Evolutionary conservation across 2,888 invertebrate genomes (phyloP), one percentile per base, ranked within the genome.

Genomic region (Hesperia comma): DNA sequence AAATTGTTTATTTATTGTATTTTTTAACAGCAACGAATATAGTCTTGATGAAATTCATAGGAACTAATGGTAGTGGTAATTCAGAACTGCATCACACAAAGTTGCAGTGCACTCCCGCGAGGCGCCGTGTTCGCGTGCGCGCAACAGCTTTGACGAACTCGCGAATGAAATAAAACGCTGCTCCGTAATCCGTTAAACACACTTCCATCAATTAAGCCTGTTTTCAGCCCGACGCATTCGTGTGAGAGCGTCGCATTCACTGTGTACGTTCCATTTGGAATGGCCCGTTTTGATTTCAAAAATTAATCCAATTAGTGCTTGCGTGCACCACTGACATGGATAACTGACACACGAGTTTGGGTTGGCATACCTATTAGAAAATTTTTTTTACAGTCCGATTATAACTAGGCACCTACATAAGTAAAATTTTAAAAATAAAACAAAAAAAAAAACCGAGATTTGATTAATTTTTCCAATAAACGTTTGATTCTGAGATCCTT

Each of bases 171-270:
- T 53, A 53, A 51, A 53, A 26, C 21, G 32, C n/a, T 7, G 51
- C 51, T 32, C 2, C 14, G 21, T 32, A 53, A 53, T 53, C 53
- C 53, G 53, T 53, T 53, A 53, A 53, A 53, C 19, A 53, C 53
- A 53, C 26, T 53, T n/a, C 32, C n/a, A 53, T 53, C 53, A 53
- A 53, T 53, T 53, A 32, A 53, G 26, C 53, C 32, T 6, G 15
- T 43, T 43, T 43, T 43, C 43, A n/a, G 43, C 37, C 37, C 12
- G 37, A 37, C 37, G 37, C 37, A 37, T 10, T 37, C 37, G 49
- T 49, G 32, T n/a, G 53, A 26, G 32, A 32, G 32, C n/a, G 21
- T 51, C 21, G n/a, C 21, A n/a, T 49, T 49, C 12, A 49, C 49
- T 49, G 32, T 14, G 51, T 7, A 32, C 53, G n/a, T 26, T n/a